A percentile compares a stretch with the other conserved stretches of the same genome.
phyloP scores from a whole-genome alignment of 2,113 vertebrate species.

The Columba livia region DNA sequence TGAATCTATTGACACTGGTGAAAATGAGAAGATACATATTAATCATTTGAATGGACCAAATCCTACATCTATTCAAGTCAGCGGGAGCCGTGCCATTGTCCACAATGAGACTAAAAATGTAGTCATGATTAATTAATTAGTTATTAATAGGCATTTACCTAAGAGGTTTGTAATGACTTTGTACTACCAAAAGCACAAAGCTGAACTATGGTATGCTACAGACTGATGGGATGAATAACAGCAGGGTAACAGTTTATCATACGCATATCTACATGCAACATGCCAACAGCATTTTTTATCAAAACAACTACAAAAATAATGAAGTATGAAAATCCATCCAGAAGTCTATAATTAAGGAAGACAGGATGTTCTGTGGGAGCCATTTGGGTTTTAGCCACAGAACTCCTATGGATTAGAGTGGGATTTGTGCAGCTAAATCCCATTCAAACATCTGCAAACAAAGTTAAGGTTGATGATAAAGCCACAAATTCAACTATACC shows the following conservation, averaged over 20 bases:
- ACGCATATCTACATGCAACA: not conserved
- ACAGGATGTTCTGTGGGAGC: not conserved
- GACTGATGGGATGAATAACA: not conserved
- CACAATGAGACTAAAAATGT: not conserved
- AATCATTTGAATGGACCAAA: not conserved
- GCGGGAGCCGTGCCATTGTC: not conserved
- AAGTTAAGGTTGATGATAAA: not conserved
- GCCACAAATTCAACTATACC: not conserved
- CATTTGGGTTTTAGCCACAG: not conserved
- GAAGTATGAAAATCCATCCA: not conserved
- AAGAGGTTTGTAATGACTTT: not conserved
- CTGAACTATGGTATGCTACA: not conserved
- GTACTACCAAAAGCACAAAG: not conserved
- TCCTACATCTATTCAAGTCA: not conserved
- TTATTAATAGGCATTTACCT: not conserved
- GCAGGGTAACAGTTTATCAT: not conserved
- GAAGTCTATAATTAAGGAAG: not conserved
- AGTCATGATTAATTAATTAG: not conserved
- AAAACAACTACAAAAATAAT: not conserved
- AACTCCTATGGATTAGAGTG: not conserved
- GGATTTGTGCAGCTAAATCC: not conserved
- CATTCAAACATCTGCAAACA: not conserved
- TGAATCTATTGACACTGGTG: not conserved
- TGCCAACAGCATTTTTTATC: not conserved
- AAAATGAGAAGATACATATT: not conserved